Evolutionary conservation across 1,140 invertebrate genomes (phyloP).

Genomic region (Dendroctonus ponderosae): DNA sequence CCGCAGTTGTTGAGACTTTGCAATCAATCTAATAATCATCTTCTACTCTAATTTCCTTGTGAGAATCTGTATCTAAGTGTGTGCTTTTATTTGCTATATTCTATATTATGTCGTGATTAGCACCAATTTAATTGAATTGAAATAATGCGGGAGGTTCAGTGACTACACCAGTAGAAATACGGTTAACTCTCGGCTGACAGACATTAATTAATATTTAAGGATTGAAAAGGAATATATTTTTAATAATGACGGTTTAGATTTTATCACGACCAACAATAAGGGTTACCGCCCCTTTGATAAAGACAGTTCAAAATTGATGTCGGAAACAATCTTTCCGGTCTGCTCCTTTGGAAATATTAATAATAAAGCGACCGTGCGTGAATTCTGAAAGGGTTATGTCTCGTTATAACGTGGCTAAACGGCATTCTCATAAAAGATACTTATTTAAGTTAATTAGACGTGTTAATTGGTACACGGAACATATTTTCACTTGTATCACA

Average conservation of each 20-base stretch:
- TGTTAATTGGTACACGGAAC: conserved; percentile 25
- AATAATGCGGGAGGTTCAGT: too few relatives aligned
- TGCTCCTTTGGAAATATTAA: conserved; percentile 19
- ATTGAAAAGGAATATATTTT: not conserved
- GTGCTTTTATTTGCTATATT: too few relatives aligned
- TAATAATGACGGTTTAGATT: not conserved
- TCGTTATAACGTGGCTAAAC: conserved; percentile 25
- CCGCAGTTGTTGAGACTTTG: too few relatives aligned
- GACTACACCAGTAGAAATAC: too few relatives aligned
- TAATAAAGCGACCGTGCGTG: conserved; percentile 30
- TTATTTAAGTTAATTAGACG: conserved; percentile 25
- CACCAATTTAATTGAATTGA: too few relatives aligned
- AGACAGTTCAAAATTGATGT: conserved; percentile 12
- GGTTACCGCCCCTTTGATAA: not conserved
- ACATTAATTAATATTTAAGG: not conserved
- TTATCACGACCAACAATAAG: not conserved
- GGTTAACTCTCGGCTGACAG: not conserved
- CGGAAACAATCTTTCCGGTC: conserved; percentile 29
- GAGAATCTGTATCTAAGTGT: too few relatives aligned
- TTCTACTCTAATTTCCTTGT: too few relatives aligned
- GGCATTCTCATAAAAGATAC: conserved; percentile 16
- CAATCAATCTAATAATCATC: too few relatives aligned
- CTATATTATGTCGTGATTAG: too few relatives aligned
- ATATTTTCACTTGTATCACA: conserved; percentile 17
- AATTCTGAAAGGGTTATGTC: conserved; percentile 27